Evolutionary conservation across 2,888 invertebrate species (phyloP).

Genomic region (Laothoe populi): DNA sequence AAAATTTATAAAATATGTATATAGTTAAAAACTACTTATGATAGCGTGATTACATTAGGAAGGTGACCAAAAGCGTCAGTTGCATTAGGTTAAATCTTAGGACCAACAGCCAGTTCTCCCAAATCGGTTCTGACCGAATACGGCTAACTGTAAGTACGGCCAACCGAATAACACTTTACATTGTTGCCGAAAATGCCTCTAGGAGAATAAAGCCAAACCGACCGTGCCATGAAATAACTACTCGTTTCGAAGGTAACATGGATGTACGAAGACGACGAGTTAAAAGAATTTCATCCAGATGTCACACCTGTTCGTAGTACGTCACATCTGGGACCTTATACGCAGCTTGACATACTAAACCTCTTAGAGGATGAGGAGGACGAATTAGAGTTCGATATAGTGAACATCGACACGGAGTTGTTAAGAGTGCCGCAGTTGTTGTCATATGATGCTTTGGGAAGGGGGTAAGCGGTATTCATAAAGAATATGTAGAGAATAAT

Average conservation of each 20-base stretch:
- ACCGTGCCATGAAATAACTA: background rate
- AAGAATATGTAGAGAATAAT: background rate
- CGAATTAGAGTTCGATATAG: conserved; percentile 79
- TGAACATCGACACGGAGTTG: conserved; percentile 67
- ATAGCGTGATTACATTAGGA: too few relatives aligned
- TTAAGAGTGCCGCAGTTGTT: conserved; percentile 61
- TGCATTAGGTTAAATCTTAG: too few relatives aligned
- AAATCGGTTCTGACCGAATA: too few relatives aligned
- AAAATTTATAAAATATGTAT: too few relatives aligned
- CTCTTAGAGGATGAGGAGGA: conserved; percentile 77
- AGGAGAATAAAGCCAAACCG: too few relatives aligned
- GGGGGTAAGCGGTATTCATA: conserved; percentile 41
- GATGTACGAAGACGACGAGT: conserved; percentile 52
- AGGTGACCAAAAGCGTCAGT: too few relatives aligned
- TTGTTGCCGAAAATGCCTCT: too few relatives aligned
- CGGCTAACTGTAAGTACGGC: too few relatives aligned
- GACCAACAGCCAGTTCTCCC: too few relatives aligned
- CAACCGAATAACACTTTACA: too few relatives aligned
- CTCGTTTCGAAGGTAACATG: conserved; percentile 51
- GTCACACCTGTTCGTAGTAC: background rate
- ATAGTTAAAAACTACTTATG: too few relatives aligned
- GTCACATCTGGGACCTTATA: conserved; percentile 8
- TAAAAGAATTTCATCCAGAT: conserved; percentile 37
- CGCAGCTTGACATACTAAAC: conserved; percentile 52
- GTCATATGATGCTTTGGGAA: conserved; percentile 43